Percentiles rank a stretch among this genome's conserved stretches.
These are phyloP conservation scores for Centropus bengalensis DNA, from an alignment of 2,113 vertebrate genomes.

Conservation along the genomic window DNA sequence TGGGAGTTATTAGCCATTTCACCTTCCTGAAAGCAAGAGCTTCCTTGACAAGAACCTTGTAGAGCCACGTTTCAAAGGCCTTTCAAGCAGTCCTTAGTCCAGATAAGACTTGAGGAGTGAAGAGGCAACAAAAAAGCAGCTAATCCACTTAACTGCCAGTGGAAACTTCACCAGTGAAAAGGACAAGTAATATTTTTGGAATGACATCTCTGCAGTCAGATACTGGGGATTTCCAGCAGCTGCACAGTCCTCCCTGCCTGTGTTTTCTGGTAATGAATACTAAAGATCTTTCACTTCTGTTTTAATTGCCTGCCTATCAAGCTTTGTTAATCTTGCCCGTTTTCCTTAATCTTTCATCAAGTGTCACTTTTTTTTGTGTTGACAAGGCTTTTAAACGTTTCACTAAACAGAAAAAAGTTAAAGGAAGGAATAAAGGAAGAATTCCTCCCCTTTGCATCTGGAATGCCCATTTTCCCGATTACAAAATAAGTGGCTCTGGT, in stretches of 20 bases:
- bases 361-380: constrained; percentile 64
- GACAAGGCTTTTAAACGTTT: constrained; percentile 77
- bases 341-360: constrained; percentile 74
- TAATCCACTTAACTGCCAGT: constrained; percentile 29
- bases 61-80: not conserved
- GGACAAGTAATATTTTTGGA: constrained; percentile 3
- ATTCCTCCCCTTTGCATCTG: constrained; percentile 34
- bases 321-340: constrained; percentile 73
- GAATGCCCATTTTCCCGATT: constrained; percentile 45
- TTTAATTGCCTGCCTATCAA: constrained; percentile 74
- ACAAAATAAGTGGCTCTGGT: constrained; percentile 56
- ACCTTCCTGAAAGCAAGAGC: not conserved
- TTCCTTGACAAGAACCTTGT: not conserved
- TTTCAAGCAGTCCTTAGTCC: not conserved
- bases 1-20: not conserved
- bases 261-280: constrained; percentile 71
- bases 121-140: constrained; percentile 40
- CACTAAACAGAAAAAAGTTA: not conserved
- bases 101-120: constrained; percentile 1
- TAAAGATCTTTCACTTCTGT: constrained; percentile 69
- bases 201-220: not conserved
- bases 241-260: not conserved
- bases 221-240: constrained; percentile 22
- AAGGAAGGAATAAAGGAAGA: not conserved
- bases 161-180: not conserved